Conservation (phyloP, 1,140 invertebrate genomes). For the Euwallacea similis region DNA sequence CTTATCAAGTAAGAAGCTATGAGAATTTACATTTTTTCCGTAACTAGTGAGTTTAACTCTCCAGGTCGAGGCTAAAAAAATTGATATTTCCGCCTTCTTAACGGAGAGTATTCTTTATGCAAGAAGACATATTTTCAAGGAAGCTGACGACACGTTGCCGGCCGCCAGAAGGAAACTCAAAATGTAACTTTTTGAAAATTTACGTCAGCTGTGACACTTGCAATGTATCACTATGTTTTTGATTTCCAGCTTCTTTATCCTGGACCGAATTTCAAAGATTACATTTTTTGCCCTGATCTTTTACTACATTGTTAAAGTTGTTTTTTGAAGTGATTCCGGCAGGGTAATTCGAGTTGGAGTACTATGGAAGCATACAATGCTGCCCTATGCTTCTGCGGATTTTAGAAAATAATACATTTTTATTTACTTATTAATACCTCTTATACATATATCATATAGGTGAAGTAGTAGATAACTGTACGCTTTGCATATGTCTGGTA, state of each 20-base stretch:
- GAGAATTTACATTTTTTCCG: background rate
- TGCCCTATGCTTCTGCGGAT: too few relatives aligned
- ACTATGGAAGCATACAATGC: too few relatives aligned
- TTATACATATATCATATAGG: too few relatives aligned
- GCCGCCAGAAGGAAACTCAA: slow-evolving; percentile 56
- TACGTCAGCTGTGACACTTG: background rate
- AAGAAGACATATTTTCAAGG: slow-evolving; percentile 59
- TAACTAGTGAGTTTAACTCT: slow-evolving; percentile 38
- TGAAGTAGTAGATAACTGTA: too few relatives aligned
- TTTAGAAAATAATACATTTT: too few relatives aligned
- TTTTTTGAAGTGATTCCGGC: too few relatives aligned
- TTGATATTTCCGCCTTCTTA: slow-evolving; percentile 54
- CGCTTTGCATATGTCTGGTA: too few relatives aligned
- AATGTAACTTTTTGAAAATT: slow-evolving; percentile 41
- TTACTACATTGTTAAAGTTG: slow-evolving; percentile 10
- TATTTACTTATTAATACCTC: too few relatives aligned
- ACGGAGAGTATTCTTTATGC: slow-evolving; percentile 51
- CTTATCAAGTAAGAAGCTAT: slow-evolving; percentile 46
- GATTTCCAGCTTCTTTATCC: slow-evolving; percentile 37
- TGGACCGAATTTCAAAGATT: slow-evolving; percentile 40
- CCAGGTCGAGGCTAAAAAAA: slow-evolving; percentile 49
- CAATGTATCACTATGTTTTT: background rate
- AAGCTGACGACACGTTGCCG: slow-evolving; percentile 59
- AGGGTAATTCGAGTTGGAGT: too few relatives aligned
- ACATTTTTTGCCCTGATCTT: slow-evolving; percentile 18